phyloP scores from a whole-genome alignment of 2,888 invertebrate genomes.

The Embidobia sp. region DNA sequence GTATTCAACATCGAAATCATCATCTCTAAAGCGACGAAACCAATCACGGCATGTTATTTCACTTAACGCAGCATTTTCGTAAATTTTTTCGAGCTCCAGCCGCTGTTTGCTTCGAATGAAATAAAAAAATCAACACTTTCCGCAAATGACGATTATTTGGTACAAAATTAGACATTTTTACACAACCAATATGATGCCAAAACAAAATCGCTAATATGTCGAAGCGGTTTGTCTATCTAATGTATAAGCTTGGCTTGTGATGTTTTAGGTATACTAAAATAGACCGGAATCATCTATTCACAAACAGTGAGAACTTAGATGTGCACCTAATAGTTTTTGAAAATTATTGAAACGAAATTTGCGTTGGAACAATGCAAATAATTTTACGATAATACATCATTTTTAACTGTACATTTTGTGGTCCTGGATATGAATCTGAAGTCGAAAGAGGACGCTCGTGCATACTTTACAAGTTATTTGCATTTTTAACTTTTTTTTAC shows the following conservation, averaged over 20 bases:
- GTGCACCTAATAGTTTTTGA: constrained; percentile 38
- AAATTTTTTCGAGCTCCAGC: constrained; percentile 18
- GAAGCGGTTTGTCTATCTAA: constrained; percentile 30
- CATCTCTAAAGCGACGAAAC: constrained; percentile 58
- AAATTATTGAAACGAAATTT: no score
- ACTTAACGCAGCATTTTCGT: constrained; percentile 53
- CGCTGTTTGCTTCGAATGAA: constrained; percentile 26
- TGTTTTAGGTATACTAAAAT: constrained; percentile 16
- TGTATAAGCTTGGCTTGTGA: constrained; percentile 13
- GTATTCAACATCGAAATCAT: constrained; percentile 11
- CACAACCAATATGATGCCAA: constrained; percentile 41
- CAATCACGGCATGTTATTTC: constrained; percentile 47
- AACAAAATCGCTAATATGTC: constrained; percentile 50
- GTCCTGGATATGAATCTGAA: no score
- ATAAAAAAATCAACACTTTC: constrained; percentile 45
- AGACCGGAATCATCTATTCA: constrained; percentile 35
- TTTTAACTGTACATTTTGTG: no score
- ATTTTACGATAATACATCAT: no score
- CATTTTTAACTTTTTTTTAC: no score
- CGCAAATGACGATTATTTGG: constrained; percentile 34
- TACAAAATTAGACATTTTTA: constrained; percentile 30
- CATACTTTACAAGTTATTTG: no score
- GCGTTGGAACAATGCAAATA: no score
- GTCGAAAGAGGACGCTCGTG: no score
- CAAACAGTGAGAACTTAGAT: constrained; percentile 51